Evolutionary conservation across 2,888 invertebrate species (phyloP).

Genomic region (Ceriagrion tenellum): DNA sequence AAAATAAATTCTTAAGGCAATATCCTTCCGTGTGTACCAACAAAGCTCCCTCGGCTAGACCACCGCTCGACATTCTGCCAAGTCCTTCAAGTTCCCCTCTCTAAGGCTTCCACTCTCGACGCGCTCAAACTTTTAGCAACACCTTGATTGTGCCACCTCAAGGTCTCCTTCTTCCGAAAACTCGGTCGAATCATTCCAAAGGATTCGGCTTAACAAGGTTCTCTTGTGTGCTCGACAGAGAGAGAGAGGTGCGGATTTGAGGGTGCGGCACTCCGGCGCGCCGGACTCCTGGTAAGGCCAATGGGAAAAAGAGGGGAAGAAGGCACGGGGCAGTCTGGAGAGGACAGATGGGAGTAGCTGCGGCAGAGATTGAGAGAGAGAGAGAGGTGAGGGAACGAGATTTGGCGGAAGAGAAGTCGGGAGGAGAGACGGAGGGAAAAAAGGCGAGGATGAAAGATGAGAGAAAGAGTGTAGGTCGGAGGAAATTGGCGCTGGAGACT

Average conservation of each 20-base stretch:
- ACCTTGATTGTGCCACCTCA: not conserved
- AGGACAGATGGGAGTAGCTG: too few relatives aligned
- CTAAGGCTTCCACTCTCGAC: not conserved
- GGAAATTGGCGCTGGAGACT: not conserved
- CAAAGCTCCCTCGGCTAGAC: not conserved
- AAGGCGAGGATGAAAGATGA: not conserved
- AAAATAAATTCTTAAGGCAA: not conserved
- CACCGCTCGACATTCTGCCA: not conserved
- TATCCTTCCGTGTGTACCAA: not conserved
- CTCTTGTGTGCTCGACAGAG: not conserved
- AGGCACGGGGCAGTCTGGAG: too few relatives aligned
- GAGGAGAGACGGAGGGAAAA: not conserved
- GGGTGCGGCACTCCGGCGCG: too few relatives aligned
- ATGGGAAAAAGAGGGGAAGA: too few relatives aligned
- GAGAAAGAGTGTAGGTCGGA: not conserved
- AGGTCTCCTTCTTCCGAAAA: not conserved
- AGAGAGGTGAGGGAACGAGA: not conserved
- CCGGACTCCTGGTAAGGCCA: too few relatives aligned
- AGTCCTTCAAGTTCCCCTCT: not conserved
- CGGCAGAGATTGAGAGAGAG: too few relatives aligned
- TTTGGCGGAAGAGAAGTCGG: not conserved
- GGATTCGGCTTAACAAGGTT: not conserved
- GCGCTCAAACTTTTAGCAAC: constrained; percentile 5
- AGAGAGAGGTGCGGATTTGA: not conserved
- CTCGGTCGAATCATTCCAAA: not conserved